Percentiles rank a stretch among this genome's conserved stretches.
Conservation (phyloP, 2,888 invertebrate genomes). For the Drosophila antonietae region DNA sequence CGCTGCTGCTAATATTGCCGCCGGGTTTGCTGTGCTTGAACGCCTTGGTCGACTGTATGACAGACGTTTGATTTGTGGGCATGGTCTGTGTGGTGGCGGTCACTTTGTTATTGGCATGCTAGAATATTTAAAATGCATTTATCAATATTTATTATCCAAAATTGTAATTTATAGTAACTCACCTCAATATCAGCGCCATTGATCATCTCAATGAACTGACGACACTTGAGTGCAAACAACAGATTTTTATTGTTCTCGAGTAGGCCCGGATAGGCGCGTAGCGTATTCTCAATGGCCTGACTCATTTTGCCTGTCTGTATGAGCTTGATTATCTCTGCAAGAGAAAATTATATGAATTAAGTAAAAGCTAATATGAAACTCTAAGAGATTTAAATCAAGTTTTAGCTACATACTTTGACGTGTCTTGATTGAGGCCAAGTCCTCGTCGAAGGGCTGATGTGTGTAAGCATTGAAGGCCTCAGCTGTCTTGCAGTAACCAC, state of each 20-base stretch:
- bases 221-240: slow-evolving; percentile 97
- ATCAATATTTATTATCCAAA: background rate
- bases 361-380: background rate
- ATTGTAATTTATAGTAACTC: too few relatives aligned
- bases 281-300: slow-evolving; percentile 96
- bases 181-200: slow-evolving; percentile 93
- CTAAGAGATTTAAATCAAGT: fast-evolving
- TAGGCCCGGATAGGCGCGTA: slow-evolving; percentile 95
- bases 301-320: slow-evolving; percentile 97
- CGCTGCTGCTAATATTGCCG: slow-evolving; percentile 19
- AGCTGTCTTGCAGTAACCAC: slow-evolving; percentile 98
- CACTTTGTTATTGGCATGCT: slow-evolving; percentile 72
- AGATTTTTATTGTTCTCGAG: slow-evolving; percentile 95
- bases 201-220: slow-evolving; percentile 99
- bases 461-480: slow-evolving; percentile 97
- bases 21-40: slow-evolving; percentile 81
- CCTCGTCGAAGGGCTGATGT: slow-evolving; percentile 95
- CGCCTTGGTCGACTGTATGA: slow-evolving; percentile 91
- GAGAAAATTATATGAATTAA: background rate
- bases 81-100: slow-evolving; percentile 78
- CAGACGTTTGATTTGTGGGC: slow-evolving; percentile 89
- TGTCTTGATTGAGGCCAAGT: slow-evolving; percentile 96
- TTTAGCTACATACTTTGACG: slow-evolving; percentile 91
- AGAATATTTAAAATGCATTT: background rate
- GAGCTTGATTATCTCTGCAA: slow-evolving; percentile 94